Base-by-base conservation (phyloP, 2,888 invertebrate genomes). In the Iphiclides podalirius region DNA sequence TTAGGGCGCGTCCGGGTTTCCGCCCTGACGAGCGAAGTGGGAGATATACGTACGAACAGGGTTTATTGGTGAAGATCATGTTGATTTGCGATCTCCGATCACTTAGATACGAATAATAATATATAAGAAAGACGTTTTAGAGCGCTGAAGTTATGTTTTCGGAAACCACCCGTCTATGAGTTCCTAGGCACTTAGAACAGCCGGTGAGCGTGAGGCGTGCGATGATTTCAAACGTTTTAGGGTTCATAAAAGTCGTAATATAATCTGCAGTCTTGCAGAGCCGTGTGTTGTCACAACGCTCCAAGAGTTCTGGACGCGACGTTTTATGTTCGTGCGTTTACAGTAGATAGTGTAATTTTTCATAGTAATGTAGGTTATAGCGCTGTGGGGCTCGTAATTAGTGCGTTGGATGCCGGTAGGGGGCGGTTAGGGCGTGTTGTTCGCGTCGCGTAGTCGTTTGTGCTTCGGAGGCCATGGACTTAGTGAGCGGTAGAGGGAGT, bases 291-390 rank as follows among this genome's bases (percentile, higher is more conserved):
- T n/a, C n/a, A n/a, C n/a, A n/a, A n/a, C n/a, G n/a, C n/a, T n/a
- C n/a, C n/a, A n/a, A n/a, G n/a, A n/a, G n/a, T n/a, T n/a, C n/a
- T n/a, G n/a, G n/a, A n/a, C 3, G 20, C 20, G 20, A 20, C 20
- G 3, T 4, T 20, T 20, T 4, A 20, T 20, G 62, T 64, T 64
- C 57, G 64, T 64, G 66, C 64, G 70, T 65, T 65, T 61, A 49
- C 47, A 53, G 61, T 79, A 79, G 78, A 47, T 82, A 80, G 79
- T 63, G 60, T 79, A 76, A 78, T 76, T 75, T 70, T 71, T n/a
- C 71, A 64, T 64, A 66, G 63, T 41, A 37, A 26, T 44, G 43
- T 49, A 49, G 48, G n/a, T 1, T 38, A 15, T 38, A 37, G 41
- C 16, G 41, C 37, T 66, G 72, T 20, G 3, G 20, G 20, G 6